phyloP scores from a whole-genome alignment of 64 coral and sea anemone genomes.

The Stylophora pistillata region DNA sequence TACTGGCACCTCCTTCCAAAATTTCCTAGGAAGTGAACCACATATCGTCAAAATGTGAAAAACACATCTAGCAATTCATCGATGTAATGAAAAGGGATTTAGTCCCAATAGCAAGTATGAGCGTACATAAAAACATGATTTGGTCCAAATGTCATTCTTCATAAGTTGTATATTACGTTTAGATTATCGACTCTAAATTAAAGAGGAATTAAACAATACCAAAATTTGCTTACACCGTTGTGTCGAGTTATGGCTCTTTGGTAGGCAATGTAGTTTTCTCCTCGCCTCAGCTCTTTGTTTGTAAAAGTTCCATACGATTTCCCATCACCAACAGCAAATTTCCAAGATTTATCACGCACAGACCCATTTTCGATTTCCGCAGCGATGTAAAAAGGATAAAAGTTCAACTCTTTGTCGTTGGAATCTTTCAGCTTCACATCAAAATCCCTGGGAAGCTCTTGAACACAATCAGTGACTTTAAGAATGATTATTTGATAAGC shows the following conservation, averaged over 20 bases:
- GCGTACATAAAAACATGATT: neutral
- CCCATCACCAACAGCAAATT: constrained; percentile 35
- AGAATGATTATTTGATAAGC: constrained; percentile 30
- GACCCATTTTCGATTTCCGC: constrained; percentile 20
- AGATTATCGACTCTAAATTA: neutral
- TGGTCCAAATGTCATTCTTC: neutral
- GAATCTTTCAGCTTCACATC: neutral
- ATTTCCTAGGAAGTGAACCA: neutral
- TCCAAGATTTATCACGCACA: neutral
- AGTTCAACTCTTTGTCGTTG: neutral
- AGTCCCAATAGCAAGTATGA: neutral
- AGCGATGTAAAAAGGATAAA: constrained; percentile 3
- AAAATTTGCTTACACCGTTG: constrained; percentile 1
- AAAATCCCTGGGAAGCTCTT: constrained; percentile 13
- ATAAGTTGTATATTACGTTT: neutral
- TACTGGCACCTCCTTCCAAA: neutral
- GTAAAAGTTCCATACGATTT: neutral
- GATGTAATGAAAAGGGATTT: neutral
- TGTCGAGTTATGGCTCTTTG: constrained; percentile 18
- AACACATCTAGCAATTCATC: neutral
- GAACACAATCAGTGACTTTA: neutral
- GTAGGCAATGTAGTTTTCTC: constrained; percentile 8
- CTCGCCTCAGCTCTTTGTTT: constrained; percentile 12
- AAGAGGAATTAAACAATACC: neutral
- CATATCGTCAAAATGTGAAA: neutral